Evolutionary conservation across 2,113 vertebrate genomes (phyloP).

Genomic region (Fregata magnificens): DNA sequence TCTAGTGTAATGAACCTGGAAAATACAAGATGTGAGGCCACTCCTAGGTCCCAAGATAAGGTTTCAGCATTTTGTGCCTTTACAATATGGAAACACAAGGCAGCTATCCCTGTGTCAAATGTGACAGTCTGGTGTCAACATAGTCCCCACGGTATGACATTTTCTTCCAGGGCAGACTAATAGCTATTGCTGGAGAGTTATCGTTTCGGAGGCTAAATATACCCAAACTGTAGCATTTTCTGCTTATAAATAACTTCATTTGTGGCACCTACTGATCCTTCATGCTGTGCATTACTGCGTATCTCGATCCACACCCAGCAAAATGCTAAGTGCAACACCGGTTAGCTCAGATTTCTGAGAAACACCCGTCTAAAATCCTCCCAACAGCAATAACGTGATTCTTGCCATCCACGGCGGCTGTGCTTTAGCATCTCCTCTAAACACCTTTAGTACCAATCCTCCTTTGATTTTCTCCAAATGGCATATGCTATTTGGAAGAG

Average conservation of each 20-base stretch:
- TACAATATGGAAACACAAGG: neutral
- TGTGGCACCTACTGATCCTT: neutral
- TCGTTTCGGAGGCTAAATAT: neutral
- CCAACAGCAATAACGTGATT: neutral
- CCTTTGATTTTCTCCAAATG: neutral
- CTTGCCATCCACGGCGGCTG: accelerated
- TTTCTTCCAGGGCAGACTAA: neutral
- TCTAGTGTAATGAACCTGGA: neutral
- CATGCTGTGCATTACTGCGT: neutral
- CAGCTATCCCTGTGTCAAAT: neutral
- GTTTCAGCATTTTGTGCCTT: neutral
- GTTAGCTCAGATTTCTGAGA: conserved; percentile 16
- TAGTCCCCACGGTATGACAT: neutral
- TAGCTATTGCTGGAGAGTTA: neutral
- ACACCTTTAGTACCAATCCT: neutral
- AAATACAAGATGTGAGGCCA: neutral
- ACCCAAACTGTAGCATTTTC: neutral
- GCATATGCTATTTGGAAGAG: neutral
- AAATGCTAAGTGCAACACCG: neutral
- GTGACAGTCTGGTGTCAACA: neutral
- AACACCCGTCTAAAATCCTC: neutral
- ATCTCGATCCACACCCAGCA: neutral
- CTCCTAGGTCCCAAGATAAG: neutral
- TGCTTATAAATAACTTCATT: neutral
- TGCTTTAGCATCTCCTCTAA: neutral